Conservation (phyloP, 2,888 invertebrate species). For the Caenorhabditis angaria region DNA sequence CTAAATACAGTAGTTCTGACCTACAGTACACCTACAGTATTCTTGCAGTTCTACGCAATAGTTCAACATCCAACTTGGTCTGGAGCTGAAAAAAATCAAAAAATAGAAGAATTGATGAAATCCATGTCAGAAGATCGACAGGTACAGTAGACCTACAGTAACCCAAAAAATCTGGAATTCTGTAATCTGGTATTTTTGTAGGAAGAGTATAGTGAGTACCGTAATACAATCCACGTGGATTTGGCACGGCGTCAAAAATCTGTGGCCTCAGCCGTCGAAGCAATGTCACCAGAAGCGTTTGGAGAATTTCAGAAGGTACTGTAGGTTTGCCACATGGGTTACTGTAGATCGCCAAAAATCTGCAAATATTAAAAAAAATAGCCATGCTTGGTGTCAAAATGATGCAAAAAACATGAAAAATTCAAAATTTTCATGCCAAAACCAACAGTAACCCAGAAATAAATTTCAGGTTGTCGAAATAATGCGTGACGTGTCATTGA, state of each 20-base stretch:
- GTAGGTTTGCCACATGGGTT: background rate
- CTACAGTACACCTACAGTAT: too few relatives aligned
- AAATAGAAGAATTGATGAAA: slow-evolving; percentile 53
- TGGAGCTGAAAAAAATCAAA: slow-evolving; percentile 46
- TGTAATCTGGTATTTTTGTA: background rate
- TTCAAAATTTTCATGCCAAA: too few relatives aligned
- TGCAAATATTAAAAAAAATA: slow-evolving; percentile 7
- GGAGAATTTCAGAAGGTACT: slow-evolving; percentile 55
- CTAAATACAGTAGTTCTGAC: too few relatives aligned
- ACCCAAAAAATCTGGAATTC: background rate
- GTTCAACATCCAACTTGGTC: slow-evolving; percentile 57
- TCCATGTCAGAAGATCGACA: slow-evolving; percentile 47
- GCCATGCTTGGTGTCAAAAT: too few relatives aligned
- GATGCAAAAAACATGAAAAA: background rate
- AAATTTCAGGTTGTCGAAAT: slow-evolving; percentile 52
- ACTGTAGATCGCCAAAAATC: too few relatives aligned
- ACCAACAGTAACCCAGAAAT: too few relatives aligned
- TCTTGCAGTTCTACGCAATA: slow-evolving; percentile 56
- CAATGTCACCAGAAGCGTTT: slow-evolving; percentile 52
- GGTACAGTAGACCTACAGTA: slow-evolving; percentile 17
- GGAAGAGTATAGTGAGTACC: slow-evolving; percentile 1
- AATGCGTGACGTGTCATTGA: slow-evolving; percentile 48
- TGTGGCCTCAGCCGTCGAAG: slow-evolving; percentile 50
- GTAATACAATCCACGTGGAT: slow-evolving; percentile 10
- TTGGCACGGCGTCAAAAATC: slow-evolving; percentile 35